Evolutionary conservation across 2,113 vertebrate species (phyloP), one percentile per base, ranked within the genome.

Genomic region (Acrocephalus arundinaceus): DNA sequence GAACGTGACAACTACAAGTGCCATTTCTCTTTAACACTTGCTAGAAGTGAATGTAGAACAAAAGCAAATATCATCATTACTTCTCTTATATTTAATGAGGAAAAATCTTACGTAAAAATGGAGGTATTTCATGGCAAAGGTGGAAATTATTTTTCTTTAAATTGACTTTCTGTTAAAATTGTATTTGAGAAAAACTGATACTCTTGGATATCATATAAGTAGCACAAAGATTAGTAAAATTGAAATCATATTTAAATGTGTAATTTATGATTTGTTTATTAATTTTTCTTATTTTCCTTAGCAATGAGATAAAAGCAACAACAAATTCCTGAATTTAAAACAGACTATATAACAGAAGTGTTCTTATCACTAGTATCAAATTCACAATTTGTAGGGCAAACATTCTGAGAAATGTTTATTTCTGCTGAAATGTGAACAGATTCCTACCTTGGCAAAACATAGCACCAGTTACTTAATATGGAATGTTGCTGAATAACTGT

Each of bases 381-480:
- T 72, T 51, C 65, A 80, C 21, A 41, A 55, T 86, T 84, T 63
- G 20, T 20, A 58, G 51, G 48, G 25, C 37, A 93, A 90, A 66
- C 31, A 33, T 74, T 87, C 21, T 11, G 35, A 31, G 33, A 74
- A 87, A 39, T 37, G 4, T 37, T 93, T 86, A 41, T 65, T 93
- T 92, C 37, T 95, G 21, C 20, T 76, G 65, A 79, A 95, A 96
- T 33, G n/a, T 20, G 33, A 96, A 66, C 45, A 89, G 65, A 95
- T 59, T 74, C 97, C 88, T 93, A 99, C 99, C 99, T 99, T 96
- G 99, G 99, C 90, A 99, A 98, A 93, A 99, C 94, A 52, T 99
- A 99, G 86, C 99, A 99, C 99, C 99, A 99, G 91, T 97, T 97
- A 96, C 88, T 97, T 93, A 98, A 91, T 75, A 98, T 97, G 67